Evolutionary conservation across 2,888 invertebrate species (phyloP).

Genomic region (Anthrax anthrax): DNA sequence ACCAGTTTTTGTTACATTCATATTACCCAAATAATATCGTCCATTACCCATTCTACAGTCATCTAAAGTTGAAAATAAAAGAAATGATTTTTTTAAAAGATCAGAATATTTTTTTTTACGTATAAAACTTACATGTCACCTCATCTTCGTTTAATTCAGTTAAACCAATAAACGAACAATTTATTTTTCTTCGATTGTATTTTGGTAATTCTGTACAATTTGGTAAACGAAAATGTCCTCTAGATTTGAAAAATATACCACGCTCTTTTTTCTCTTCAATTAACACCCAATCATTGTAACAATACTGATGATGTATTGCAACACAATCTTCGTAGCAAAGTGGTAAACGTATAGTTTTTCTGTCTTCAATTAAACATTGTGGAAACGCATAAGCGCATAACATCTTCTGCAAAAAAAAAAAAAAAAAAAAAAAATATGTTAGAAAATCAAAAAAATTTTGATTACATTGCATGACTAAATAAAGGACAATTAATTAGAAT

Average conservation of each 20-base stretch:
- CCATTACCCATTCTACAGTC: conserved; percentile 79
- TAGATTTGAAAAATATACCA: conserved; percentile 60
- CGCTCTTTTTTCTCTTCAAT: conserved; percentile 76
- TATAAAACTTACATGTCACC: conserved; percentile 52
- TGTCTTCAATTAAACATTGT: conserved; percentile 54
- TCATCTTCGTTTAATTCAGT: conserved; percentile 68
- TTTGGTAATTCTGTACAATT: conserved; percentile 70
- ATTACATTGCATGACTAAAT: no score
- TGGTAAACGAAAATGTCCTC: conserved; percentile 78
- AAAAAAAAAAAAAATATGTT: not conserved
- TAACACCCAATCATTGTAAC: conserved; percentile 85
- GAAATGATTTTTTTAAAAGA: not conserved
- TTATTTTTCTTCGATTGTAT: conserved; percentile 42
- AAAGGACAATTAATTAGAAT: no score
- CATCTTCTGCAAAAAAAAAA: conserved; percentile 44
- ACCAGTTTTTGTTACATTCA: conserved; percentile 72
- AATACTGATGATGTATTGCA: conserved; percentile 79
- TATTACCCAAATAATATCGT: conserved; percentile 77
- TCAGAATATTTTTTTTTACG: not conserved
- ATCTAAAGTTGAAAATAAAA: conserved; percentile 36
- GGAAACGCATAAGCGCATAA: conserved; percentile 89
- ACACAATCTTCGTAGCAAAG: conserved; percentile 88
- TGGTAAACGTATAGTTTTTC: conserved; percentile 56
- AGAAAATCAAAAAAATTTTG: no score
- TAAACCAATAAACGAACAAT: conserved; percentile 72